Evolutionary conservation across 2,888 invertebrate genomes (phyloP), one percentile per base, ranked within the genome.

Genomic region (Caenorhabditis sp.): DNA sequence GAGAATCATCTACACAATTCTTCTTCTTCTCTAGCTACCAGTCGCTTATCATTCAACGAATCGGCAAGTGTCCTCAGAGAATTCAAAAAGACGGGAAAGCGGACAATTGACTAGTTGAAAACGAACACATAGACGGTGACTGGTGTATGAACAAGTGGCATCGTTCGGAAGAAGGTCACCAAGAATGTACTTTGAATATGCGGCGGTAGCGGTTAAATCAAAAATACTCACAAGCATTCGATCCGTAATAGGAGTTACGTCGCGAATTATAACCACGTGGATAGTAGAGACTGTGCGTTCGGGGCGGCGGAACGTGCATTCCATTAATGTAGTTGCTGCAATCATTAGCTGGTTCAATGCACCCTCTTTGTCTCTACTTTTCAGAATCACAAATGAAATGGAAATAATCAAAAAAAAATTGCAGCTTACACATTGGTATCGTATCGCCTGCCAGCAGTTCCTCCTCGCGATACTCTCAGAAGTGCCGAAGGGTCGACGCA

Each of bases 231-330:
- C 86, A 86, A 18, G 84, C 86, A 82, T 85, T 83, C 13, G 82
- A 80, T 70, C 86, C 86, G 55, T 86, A 86, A 60, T 85, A 86
- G 3, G 78, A 72, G 60, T 80, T 82, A 24, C 69, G 55, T 47
- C 62, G 44, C 1, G 62, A 64, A 13, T 60, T 71, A 56, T 86
- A 84, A 4, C 78, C 77, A 28, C 87, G 80, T 24, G 86, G 85
- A 64, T 87, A 84, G 74, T 87, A 87, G 53, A 87, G 72, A 56
- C 82, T 82, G 47, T 80, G 79, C 0, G 87, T 81, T 22, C 87
- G 70, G 18, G 78, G 82, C 20, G 80, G 81, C 9, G 80, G 78
- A 0, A 76, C 77, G 71, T 71, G 72, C 69, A 77, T 82, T 62
- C 77, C 81, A 22, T 77, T 77, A 15, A 82, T 64, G 67, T 81